phyloP scores from a whole-genome alignment of 2,888 invertebrate genomes.

The Diarsia mendica region DNA sequence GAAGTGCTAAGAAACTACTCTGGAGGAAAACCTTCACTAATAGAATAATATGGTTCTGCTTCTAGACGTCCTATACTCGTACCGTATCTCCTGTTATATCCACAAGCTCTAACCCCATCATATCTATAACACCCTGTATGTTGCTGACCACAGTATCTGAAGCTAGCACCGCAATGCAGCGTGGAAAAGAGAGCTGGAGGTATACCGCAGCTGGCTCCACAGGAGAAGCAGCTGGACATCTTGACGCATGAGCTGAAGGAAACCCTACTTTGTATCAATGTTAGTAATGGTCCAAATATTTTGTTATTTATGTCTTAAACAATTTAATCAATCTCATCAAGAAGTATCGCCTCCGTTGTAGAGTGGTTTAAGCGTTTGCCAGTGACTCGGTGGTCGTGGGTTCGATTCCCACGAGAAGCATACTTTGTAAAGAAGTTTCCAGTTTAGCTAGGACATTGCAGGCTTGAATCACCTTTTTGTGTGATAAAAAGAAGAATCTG shows the following conservation, averaged over 20 bases:
- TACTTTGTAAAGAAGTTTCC: too few relatives aligned
- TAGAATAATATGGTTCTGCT: not conserved
- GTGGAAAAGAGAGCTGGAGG: conserved; percentile 93
- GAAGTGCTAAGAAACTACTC: not conserved
- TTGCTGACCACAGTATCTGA: conserved; percentile 78
- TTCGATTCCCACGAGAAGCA: too few relatives aligned
- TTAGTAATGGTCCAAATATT: conserved; percentile 68
- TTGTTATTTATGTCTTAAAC: not conserved
- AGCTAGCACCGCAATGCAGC: conserved; percentile 89
- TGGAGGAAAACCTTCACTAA: not conserved
- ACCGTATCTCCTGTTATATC: too few relatives aligned
- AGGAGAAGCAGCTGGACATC: conserved; percentile 91
- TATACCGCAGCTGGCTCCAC: conserved; percentile 91
- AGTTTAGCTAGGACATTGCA: too few relatives aligned
- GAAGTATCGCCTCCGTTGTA: not conserved
- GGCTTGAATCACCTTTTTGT: too few relatives aligned
- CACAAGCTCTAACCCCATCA: not conserved
- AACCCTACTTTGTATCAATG: conserved; percentile 91
- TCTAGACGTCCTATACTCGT: not conserved
- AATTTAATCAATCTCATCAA: not conserved
- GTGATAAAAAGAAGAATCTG: too few relatives aligned
- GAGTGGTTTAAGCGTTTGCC: too few relatives aligned
- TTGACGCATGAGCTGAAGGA: conserved; percentile 92
- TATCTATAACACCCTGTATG: not conserved
- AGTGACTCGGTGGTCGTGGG: too few relatives aligned